A percentile compares a stretch with the other conserved stretches of the same genome.
phyloP scores from a whole-genome alignment of 37 sponge, comb jelly and placozoan species.

The Hexactinellida sp. region DNA sequence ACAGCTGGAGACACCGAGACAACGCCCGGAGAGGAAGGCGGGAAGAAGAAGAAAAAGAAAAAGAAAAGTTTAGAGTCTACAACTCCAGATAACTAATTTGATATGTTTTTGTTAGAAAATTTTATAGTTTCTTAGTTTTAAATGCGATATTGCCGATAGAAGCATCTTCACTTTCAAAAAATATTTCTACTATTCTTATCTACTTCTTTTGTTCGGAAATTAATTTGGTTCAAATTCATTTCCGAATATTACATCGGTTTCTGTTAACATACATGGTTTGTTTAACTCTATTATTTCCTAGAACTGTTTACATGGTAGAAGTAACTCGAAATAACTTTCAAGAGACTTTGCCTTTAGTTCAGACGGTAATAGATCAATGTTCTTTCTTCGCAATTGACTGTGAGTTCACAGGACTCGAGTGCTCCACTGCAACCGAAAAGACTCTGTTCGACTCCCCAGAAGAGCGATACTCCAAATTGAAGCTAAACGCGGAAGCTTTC shows the following conservation, averaged over 20 bases:
- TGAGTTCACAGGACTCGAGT: constrained; percentile 55
- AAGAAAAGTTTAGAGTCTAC: not conserved
- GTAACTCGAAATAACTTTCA: constrained; percentile 40
- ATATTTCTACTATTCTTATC: not conserved
- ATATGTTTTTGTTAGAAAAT: not conserved
- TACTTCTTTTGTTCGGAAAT: not conserved
- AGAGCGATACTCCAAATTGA: constrained; percentile 41
- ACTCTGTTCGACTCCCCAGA: constrained; percentile 42
- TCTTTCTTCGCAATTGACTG: constrained; percentile 54
- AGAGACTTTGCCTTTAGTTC: constrained; percentile 20
- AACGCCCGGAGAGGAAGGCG: not conserved
- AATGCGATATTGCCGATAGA: not conserved
- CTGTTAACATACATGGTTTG: no score
- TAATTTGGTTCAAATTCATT: not conserved
- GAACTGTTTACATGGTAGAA: constrained; percentile 28
- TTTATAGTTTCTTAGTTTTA: constrained; percentile 4
- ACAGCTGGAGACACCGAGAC: not conserved
- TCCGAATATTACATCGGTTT: not conserved
- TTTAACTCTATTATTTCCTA: no score
- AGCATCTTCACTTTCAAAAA: not conserved
- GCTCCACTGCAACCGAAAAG: not conserved
- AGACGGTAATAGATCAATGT: constrained; percentile 26
- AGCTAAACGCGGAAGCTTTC: constrained; percentile 31
- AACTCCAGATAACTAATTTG: not conserved
- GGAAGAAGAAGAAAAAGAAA: constrained; percentile 17